Percentiles rank a stretch among this genome's conserved stretches.
These are phyloP conservation scores for Ormyrus rosae DNA, from an alignment of 2,888 invertebrate genomes.

Conservation along the genomic window DNA sequence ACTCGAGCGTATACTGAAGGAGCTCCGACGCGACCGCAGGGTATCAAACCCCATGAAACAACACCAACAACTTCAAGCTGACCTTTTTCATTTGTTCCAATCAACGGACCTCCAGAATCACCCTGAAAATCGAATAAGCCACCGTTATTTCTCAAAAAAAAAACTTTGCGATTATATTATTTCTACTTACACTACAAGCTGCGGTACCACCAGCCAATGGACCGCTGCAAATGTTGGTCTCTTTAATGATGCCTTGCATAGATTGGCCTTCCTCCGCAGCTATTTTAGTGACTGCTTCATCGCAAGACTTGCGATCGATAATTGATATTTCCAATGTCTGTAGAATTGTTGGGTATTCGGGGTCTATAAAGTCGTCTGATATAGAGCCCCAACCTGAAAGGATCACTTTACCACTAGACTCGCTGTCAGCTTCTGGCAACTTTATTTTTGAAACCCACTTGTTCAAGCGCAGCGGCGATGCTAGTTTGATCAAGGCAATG, in stretches of 20 bases:
- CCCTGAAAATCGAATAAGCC: slow-evolving; percentile 70
- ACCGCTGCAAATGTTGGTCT: not conserved
- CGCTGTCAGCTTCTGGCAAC: too few relatives aligned
- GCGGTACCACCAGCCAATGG: not conserved
- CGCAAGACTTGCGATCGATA: too few relatives aligned
- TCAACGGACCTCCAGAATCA: slow-evolving; percentile 78
- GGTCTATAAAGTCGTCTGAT: too few relatives aligned
- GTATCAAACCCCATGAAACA: slow-evolving; percentile 77
- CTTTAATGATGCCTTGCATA: not conserved
- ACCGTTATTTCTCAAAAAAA: not conserved
- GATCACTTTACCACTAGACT: too few relatives aligned
- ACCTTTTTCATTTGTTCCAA: slow-evolving; percentile 73
- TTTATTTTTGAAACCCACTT: too few relatives aligned
- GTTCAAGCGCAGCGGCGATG: too few relatives aligned
- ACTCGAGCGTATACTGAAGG: slow-evolving; percentile 75
- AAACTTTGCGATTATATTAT: not conserved
- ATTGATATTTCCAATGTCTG: too few relatives aligned
- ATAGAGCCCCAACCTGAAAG: too few relatives aligned
- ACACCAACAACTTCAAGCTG: slow-evolving; percentile 79
- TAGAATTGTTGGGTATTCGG: too few relatives aligned
- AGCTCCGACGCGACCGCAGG: slow-evolving; percentile 72
- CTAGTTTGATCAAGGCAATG: too few relatives aligned
- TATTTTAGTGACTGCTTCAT: too few relatives aligned
- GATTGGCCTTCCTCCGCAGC: too few relatives aligned
- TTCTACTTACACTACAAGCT: not conserved